Conservation (phyloP, 1,140 invertebrate species). For the Bradysia coprophila region DNA sequence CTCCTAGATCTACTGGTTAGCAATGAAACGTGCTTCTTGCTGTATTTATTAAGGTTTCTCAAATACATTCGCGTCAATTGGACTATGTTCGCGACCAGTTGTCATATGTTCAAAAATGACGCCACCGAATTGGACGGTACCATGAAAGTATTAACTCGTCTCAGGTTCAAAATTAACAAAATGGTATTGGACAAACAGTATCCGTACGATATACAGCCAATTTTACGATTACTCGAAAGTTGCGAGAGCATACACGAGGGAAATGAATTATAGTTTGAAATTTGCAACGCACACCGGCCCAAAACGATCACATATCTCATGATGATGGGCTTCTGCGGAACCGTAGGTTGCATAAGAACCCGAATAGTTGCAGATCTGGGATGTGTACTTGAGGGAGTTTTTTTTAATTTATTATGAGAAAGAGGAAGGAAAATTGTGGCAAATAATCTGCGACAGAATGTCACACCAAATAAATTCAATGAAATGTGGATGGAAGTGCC, state of each 20-base stretch:
- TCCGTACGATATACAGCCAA: constrained; percentile 78
- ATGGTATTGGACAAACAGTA: constrained; percentile 66
- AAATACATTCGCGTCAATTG: constrained; percentile 73
- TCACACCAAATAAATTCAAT: no score
- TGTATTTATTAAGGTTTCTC: constrained; percentile 69
- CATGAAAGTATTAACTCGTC: constrained; percentile 63
- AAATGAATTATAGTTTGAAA: constrained; percentile 49
- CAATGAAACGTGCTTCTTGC: constrained; percentile 77
- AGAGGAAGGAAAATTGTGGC: no score
- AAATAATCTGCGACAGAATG: no score
- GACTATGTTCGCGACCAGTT: constrained; percentile 59
- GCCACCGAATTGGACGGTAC: constrained; percentile 54
- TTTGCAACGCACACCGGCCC: no score
- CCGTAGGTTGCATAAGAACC: no score
- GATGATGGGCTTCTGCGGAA: no score
- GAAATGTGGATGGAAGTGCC: no score
- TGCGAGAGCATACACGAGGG: constrained; percentile 75
- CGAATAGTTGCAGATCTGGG: no score
- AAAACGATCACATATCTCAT: no score
- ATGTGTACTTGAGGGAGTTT: no score
- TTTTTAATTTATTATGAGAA: no score
- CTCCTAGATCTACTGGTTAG: constrained; percentile 73
- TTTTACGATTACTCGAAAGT: constrained; percentile 61
- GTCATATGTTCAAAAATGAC: constrained; percentile 35
- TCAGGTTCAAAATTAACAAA: constrained; percentile 61